Evolutionary conservation across 2,797 vertebrate genomes (phyloP), one percentile per base, ranked within the genome.

Genomic region (Champsocephalus esox): DNA sequence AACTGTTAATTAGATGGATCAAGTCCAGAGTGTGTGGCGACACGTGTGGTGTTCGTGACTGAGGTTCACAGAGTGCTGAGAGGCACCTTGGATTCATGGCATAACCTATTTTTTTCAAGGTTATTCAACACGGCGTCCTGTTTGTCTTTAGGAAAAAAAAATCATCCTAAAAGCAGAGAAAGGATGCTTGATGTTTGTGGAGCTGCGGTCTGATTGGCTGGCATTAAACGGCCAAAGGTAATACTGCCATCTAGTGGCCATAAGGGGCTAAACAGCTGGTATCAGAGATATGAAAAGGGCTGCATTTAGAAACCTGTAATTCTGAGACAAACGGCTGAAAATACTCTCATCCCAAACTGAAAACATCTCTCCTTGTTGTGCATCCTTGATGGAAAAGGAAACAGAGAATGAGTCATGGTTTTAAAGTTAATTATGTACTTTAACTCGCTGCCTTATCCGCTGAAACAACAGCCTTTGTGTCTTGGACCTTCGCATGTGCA

Each of bases 191-290:
- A 61, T 76, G 56, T 77, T 66, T 64, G 59, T 50, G 66, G 2
- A 45, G 49, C 66, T 46, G 68, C 43, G 55, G 14, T 13, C 46
- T 16, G 17, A 12, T 1, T 54, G 28, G 50, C 19, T 49, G 19
- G 3, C 4, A 0, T 3, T 3, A 0, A 4, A 67, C 73, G 77
- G 51, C 51, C 78, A 88, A 82, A 73, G 65, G 44, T 82, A 83
- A 89, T 7, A 92, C 70, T 92, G 90, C 88, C 88, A 90, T 88
- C 92, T 92, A 84, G 88, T 83, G 91, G 82, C 7, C 3, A 3
- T 0, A 1, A 12, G 3, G 24, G 0, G 0, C 14, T 6, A 13
- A 3, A 41, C 82, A 59, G 73, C 24, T 32, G 1, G 14, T 46
- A 6, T 3, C 41, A 17, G 32, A 44, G 66, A 1, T 21, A 54